A percentile compares a stretch with the other conserved stretches of the same genome.
Evolutionary conservation across 2,888 invertebrate species (phyloP).

Genomic region (Ceramica pisi): DNA sequence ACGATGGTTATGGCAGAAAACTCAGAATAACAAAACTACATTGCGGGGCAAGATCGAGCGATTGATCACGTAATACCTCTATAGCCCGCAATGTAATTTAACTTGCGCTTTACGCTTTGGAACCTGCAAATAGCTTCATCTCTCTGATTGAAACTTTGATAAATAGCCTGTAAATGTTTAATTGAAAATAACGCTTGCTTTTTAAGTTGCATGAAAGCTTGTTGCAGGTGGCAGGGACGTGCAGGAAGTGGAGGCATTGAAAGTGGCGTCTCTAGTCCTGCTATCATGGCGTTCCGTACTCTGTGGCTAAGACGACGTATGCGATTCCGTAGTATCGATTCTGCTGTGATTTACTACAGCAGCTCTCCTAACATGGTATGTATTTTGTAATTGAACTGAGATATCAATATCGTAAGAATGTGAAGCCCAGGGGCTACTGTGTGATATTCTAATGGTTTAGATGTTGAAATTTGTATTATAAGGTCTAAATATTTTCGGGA

Average conservation of each 20-base stretch:
- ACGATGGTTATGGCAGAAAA: not conserved
- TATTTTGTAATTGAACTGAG: conserved; percentile 53
- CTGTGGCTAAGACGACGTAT: conserved; percentile 30
- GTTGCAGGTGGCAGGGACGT: too few species aligned
- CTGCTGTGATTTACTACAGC: conserved; percentile 46
- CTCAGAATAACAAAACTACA: not conserved
- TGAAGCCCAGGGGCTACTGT: conserved; percentile 44
- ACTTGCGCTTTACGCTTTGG: too few species aligned
- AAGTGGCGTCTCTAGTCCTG: too few species aligned
- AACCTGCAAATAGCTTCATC: too few species aligned
- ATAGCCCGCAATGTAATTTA: too few species aligned
- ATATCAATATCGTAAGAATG: conserved; percentile 50
- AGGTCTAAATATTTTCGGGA: too few species aligned
- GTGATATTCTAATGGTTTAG: conserved; percentile 22
- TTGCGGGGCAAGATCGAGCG: not conserved
- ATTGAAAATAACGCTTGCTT: too few species aligned
- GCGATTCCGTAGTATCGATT: conserved; percentile 51
- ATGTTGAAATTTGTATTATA: conserved; percentile 13
- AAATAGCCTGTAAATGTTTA: too few species aligned
- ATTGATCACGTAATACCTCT: too few species aligned
- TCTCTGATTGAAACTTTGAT: too few species aligned
- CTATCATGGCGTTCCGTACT: not conserved
- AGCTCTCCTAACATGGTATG: conserved; percentile 52
- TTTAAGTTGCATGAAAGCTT: too few species aligned
- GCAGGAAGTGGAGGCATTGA: too few species aligned